phyloP scores from a whole-genome alignment of 2,888 invertebrate species.

The Tridacna gigas region DNA sequence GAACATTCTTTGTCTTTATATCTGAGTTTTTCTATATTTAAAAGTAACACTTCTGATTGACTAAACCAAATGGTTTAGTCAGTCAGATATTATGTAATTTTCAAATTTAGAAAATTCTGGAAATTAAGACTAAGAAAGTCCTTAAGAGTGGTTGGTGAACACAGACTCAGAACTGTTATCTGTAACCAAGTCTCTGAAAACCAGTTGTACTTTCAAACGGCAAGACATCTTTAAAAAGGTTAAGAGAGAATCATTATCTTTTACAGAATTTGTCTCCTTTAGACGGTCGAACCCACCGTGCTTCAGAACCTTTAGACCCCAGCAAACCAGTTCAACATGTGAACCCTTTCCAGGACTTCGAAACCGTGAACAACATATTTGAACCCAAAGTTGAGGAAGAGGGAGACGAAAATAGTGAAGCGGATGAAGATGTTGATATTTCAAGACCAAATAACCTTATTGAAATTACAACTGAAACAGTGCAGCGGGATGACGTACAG shows the following conservation, averaged over 20 bases:
- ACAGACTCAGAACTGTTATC: no score
- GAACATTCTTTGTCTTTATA: no score
- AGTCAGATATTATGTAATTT: no score
- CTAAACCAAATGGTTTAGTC: no score
- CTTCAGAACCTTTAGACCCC: constrained; percentile 56
- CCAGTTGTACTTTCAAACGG: no score
- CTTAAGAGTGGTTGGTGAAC: no score
- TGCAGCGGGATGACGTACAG: not conserved
- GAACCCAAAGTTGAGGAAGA: constrained; percentile 46
- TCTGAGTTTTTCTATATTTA: no score
- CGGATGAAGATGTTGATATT: not conserved
- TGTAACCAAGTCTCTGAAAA: no score
- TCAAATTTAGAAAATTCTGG: no score
- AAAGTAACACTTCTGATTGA: no score
- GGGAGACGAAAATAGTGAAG: not conserved
- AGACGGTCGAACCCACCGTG: constrained; percentile 52
- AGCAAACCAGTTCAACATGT: constrained; percentile 5
- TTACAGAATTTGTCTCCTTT: not conserved
- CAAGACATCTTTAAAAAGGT: not conserved
- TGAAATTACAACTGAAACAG: not conserved
- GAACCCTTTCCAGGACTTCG: constrained; percentile 39
- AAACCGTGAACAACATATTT: constrained; percentile 52
- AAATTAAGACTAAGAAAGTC: no score
- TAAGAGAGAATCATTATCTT: not conserved
- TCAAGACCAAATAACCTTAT: not conserved